Evolutionary conservation across 2,888 invertebrate species (phyloP).

Genomic region (Belgica antarctica): DNA sequence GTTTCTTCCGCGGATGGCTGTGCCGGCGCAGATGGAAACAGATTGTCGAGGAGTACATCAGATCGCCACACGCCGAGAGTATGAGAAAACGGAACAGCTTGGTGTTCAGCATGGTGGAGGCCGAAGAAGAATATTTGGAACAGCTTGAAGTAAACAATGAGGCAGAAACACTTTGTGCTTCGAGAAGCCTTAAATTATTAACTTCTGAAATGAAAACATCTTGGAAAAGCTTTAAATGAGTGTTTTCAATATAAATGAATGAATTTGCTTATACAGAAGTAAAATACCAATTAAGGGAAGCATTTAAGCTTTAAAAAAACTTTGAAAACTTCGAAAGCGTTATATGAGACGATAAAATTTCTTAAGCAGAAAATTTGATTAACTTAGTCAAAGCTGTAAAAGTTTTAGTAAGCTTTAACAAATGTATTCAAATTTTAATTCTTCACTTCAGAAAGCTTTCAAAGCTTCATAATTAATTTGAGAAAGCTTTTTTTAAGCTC

Average conservation of each 20-base stretch:
- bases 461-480: no score
- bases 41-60: constrained; percentile 91
- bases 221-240: background rate
- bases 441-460: background rate
- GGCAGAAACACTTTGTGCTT: background rate
- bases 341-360: no score
- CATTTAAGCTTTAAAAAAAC: no score
- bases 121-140: constrained; percentile 89
- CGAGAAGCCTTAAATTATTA: background rate
- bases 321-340: no score
- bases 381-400: no score
- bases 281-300: background rate
- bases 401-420: no score
- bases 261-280: no score
- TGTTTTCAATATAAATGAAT: background rate
- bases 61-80: constrained; percentile 89
- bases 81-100: constrained; percentile 89
- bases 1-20: constrained; percentile 91
- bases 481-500: no score
- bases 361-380: no score
- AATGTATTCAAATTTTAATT: no score
- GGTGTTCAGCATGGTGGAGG: constrained; percentile 88
- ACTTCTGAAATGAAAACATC: background rate
- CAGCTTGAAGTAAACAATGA: constrained; percentile 73
- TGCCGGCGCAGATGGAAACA: constrained; percentile 91